A percentile compares a stretch with the other conserved stretches of the same genome.
phyloP scores from a whole-genome alignment of 2,888 invertebrate species.

The Beris chalybata region DNA sequence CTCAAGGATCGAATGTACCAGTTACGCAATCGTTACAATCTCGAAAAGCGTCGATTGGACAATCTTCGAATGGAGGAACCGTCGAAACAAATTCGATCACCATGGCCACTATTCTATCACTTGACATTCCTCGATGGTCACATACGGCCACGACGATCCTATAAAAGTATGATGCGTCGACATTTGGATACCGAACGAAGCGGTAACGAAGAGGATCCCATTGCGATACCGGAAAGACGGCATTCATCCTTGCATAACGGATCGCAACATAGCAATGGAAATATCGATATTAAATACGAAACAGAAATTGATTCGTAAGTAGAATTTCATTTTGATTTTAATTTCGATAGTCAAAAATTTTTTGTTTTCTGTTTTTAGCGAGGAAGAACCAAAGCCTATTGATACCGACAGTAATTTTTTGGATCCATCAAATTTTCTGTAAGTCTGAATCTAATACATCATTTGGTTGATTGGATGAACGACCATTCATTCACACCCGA shows the following conservation, averaged over 20 bases:
- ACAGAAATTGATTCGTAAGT: conserved; percentile 36
- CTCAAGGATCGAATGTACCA: conserved; percentile 56
- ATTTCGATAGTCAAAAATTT: background rate
- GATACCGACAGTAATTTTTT: conserved; percentile 22
- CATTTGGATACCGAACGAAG: conserved; percentile 11
- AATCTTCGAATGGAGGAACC: conserved; percentile 47
- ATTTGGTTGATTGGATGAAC: background rate
- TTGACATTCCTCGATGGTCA: conserved; percentile 54
- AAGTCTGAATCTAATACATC: background rate
- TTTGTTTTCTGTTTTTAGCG: conserved; percentile 13
- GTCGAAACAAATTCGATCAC: conserved; percentile 46
- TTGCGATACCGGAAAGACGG: conserved; percentile 4
- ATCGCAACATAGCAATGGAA: conserved; percentile 17
- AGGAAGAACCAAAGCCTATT: conserved; percentile 24
- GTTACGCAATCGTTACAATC: conserved; percentile 56
- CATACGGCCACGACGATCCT: conserved; percentile 53
- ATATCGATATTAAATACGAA: conserved; percentile 34
- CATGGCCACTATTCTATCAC: conserved; percentile 55
- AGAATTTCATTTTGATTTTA: background rate
- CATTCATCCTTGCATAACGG: background rate
- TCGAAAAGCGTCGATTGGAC: conserved; percentile 55
- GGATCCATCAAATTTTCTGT: conserved; percentile 32
- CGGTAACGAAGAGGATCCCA: conserved; percentile 23
- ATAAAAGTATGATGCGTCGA: conserved; percentile 47
- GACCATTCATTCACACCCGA: background rate